Percentiles rank a stretch among this genome's conserved stretches.
Conservation (phyloP, 2,797 vertebrate genomes). For the Chromobotia macracanthus region DNA sequence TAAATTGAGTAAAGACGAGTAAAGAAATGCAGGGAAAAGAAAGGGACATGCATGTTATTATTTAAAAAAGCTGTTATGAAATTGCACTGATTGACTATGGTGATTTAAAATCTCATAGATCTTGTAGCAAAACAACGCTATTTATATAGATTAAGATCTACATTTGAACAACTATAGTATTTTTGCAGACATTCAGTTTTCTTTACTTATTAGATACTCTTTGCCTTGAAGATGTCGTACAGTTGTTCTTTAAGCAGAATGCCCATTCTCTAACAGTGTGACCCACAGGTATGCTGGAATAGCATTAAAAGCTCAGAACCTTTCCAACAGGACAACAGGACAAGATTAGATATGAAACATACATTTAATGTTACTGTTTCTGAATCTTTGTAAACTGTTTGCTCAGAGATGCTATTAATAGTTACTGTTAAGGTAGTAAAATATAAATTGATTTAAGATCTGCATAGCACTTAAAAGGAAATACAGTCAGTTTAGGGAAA, state of each 20-base stretch:
- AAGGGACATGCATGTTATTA: not conserved
- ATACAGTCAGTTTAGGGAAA: constrained; percentile 17
- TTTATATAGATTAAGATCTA: too few species aligned
- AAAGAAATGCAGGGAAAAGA: not conserved
- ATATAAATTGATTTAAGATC: constrained; percentile 26
- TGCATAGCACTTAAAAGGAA: constrained; percentile 1
- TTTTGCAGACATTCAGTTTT: too few species aligned
- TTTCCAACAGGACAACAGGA: not conserved
- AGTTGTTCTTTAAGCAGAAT: not conserved
- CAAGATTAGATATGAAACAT: not conserved
- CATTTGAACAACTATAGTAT: too few species aligned
- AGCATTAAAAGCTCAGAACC: constrained; percentile 2
- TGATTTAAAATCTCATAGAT: too few species aligned
- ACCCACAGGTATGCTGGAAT: not conserved
- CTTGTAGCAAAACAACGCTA: too few species aligned
- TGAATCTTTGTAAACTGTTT: not conserved
- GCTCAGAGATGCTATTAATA: constrained; percentile 1
- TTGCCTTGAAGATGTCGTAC: too few species aligned
- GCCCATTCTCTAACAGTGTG: not conserved
- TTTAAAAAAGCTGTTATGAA: not conserved
- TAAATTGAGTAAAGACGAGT: not conserved
- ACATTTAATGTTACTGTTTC: not conserved
- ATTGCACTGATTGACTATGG: not conserved
- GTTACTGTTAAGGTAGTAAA: constrained; percentile 8
- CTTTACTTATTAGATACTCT: too few species aligned